phyloP scores from a whole-genome alignment of 2,113 vertebrate species.

The Apistogramma diplotaenia region DNA sequence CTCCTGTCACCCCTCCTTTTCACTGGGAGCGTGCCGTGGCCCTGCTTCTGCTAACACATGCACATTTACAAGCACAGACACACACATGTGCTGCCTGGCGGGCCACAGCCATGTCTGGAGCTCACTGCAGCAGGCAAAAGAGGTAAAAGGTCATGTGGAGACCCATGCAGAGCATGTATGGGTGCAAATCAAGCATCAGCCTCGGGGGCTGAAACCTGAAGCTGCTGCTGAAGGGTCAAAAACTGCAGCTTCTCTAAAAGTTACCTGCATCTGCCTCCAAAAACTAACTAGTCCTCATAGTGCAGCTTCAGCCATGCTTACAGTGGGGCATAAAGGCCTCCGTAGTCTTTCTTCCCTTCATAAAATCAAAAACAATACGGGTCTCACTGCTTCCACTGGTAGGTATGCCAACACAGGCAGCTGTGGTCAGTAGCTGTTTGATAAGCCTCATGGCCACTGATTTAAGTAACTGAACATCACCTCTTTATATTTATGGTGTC shows the following conservation, averaged over 20 bases:
- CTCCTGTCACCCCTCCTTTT: conserved; percentile 14
- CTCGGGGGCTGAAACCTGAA: neutral
- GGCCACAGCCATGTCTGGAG: conserved; percentile 37
- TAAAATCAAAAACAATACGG: neutral
- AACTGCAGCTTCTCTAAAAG: neutral
- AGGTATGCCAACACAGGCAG: neutral
- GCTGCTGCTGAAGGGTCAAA: neutral
- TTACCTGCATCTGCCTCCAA: neutral
- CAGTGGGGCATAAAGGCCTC: neutral
- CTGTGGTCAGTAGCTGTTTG: too few relatives aligned
- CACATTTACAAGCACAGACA: conserved; percentile 23
- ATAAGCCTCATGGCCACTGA: neutral
- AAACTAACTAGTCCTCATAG: neutral
- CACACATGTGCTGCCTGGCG: neutral
- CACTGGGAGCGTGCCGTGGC: conserved; percentile 59
- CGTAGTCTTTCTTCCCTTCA: neutral
- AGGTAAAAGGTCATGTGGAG: conserved; percentile 39
- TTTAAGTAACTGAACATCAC: neutral
- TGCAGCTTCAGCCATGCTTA: neutral
- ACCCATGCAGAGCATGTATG: conserved; percentile 23
- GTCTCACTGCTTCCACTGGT: too few relatives aligned
- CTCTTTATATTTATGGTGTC: neutral
- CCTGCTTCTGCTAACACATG: conserved; percentile 54
- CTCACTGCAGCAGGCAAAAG: conserved; percentile 18
- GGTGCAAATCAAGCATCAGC: neutral